A percentile compares a stretch with the other conserved stretches of the same genome.
Evolutionary conservation across 1,140 invertebrate genomes (phyloP).

Genomic region (Fragariocoptes setiger): DNA sequence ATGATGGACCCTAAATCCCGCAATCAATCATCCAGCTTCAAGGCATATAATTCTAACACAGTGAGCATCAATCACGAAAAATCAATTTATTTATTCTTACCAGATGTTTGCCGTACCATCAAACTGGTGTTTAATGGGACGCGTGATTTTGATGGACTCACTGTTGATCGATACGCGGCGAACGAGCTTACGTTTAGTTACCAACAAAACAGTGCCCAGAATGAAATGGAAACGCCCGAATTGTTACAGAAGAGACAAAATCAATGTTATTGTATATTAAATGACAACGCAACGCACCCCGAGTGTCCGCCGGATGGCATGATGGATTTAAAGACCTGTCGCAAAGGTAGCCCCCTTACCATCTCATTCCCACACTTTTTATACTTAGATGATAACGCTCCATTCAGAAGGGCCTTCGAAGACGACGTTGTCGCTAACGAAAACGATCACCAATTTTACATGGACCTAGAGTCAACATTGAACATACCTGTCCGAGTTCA

Average conservation of each 20-base stretch:
- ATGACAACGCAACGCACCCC: neutral
- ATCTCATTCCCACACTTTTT: neutral
- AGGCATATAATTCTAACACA: neutral
- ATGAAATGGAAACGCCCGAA: too few species aligned
- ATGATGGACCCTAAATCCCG: neutral
- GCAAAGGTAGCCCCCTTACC: neutral
- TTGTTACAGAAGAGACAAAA: too few species aligned
- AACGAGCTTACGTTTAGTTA: constrained; percentile 4
- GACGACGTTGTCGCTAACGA: neutral
- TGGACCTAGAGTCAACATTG: neutral
- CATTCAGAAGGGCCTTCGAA: too few species aligned
- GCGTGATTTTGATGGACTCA: neutral
- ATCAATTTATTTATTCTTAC: constrained; percentile 6
- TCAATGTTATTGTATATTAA: constrained; percentile 5
- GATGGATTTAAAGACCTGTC: neutral
- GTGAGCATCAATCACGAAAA: neutral
- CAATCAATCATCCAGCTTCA: neutral
- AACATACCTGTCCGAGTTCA: neutral
- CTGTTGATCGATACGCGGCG: constrained; percentile 3
- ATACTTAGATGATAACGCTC: too few species aligned
- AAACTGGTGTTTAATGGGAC: neutral
- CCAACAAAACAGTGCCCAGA: too few species aligned
- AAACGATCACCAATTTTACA: neutral
- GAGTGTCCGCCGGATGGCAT: constrained; percentile 9
- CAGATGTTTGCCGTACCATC: constrained; percentile 7